A percentile compares a stretch with the other conserved stretches of the same genome.
Conservation (phyloP, 2,797 vertebrate species). For the Coregonus sp. region DNA sequence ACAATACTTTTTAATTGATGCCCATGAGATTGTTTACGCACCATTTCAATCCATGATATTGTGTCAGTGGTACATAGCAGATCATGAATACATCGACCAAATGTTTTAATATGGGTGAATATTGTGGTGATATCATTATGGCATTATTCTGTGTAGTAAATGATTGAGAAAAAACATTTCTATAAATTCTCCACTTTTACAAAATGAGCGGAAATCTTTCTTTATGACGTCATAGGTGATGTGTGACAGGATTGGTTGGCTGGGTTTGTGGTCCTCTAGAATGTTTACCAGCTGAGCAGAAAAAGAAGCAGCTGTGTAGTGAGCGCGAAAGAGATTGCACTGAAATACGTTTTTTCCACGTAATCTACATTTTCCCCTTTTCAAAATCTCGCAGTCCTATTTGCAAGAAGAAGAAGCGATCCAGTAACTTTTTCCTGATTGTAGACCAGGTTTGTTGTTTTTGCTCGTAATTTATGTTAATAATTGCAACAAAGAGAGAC, state of each 20-base stretch:
- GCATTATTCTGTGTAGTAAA: background rate
- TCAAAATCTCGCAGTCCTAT: background rate
- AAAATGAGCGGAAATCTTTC: background rate
- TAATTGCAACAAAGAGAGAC: constrained; percentile 6
- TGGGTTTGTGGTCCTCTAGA: constrained; percentile 12
- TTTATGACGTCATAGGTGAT: constrained; percentile 25
- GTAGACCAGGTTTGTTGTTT: background rate
- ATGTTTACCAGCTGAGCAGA: constrained; percentile 53
- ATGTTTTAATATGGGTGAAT: background rate
- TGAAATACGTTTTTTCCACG: background rate
- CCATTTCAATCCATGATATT: background rate
- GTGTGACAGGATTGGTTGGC: constrained; percentile 38
- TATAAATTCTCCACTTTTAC: background rate
- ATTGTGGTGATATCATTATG: background rate
- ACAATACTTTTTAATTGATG: too few species aligned
- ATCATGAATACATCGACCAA: background rate
- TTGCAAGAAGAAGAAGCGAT: background rate
- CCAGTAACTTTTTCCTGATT: background rate
- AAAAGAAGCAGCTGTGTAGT: constrained; percentile 16
- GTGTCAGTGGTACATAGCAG: background rate
- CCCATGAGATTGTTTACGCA: background rate
- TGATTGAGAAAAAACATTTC: background rate
- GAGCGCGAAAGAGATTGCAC: background rate
- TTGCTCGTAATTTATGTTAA: background rate
- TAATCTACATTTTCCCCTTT: background rate